Conservation (phyloP, 1,140 invertebrate species). For the Sitophilus oryzae region DNA sequence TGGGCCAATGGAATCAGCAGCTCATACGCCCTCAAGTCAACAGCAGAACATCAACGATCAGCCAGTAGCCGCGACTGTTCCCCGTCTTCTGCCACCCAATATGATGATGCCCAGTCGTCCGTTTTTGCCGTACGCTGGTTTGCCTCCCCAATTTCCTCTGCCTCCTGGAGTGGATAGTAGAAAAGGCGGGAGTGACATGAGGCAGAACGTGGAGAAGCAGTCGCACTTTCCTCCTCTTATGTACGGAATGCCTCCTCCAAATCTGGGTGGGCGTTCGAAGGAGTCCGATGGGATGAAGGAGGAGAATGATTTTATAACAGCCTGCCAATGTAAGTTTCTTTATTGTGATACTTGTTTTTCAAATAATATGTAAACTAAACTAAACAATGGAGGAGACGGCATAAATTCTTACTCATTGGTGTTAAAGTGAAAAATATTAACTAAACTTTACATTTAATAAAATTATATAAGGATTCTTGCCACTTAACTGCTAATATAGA, state of each 20-base stretch:
- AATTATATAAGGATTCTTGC: too few species aligned
- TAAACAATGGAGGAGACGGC: too few species aligned
- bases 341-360: too few species aligned
- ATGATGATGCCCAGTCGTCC: slow-evolving; percentile 51
- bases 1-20: slow-evolving; percentile 39
- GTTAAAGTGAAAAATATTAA: too few species aligned
- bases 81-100: slow-evolving; percentile 52
- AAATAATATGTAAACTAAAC: too few species aligned
- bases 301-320: slow-evolving; percentile 54
- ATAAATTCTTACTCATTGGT: too few species aligned
- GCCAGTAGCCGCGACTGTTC: slow-evolving; percentile 53
- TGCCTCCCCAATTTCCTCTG: slow-evolving; percentile 52
- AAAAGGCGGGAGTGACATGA: slow-evolving; percentile 38
- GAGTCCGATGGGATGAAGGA: slow-evolving; percentile 47
- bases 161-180: slow-evolving; percentile 41
- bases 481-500: too few species aligned
- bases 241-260: slow-evolving; percentile 40
- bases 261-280: slow-evolving; percentile 34
- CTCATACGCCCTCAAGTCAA: slow-evolving; percentile 30
- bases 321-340: slow-evolving; percentile 59
- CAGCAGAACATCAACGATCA: slow-evolving; percentile 45
- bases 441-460: too few species aligned
- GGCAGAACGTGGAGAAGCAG: slow-evolving; percentile 37
- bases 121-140: slow-evolving; percentile 54
- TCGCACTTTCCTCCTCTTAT: slow-evolving; percentile 43